Evolutionary conservation across 2,888 invertebrate genomes (phyloP).

Genomic region (Pammene aurita): DNA sequence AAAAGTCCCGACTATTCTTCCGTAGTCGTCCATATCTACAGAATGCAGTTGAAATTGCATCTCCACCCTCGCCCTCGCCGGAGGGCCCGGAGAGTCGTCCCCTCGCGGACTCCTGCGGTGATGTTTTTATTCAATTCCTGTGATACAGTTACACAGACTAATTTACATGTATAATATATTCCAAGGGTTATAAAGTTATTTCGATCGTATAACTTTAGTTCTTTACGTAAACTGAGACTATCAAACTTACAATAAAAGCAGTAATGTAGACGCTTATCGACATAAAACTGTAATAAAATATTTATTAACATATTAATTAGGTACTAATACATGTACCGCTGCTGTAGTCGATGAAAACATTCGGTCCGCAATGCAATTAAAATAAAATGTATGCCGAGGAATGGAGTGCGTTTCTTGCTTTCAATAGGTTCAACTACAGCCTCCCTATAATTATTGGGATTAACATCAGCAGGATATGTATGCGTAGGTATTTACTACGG

Average conservation of each 20-base stretch:
- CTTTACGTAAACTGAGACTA: slow-evolving; percentile 36
- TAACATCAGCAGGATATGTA: slow-evolving; percentile 8
- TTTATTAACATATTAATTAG: slow-evolving; percentile 53
- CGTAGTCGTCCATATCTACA: slow-evolving; percentile 53
- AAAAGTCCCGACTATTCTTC: slow-evolving; percentile 55
- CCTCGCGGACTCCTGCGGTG: slow-evolving; percentile 56
- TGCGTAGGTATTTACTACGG: not conserved
- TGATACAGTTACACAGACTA: slow-evolving; percentile 46
- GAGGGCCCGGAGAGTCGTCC: slow-evolving; percentile 59
- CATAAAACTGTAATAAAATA: slow-evolving; percentile 41
- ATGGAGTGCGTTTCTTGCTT: slow-evolving; percentile 14
- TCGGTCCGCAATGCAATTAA: slow-evolving; percentile 23
- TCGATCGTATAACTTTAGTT: slow-evolving; percentile 35
- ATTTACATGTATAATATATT: slow-evolving; percentile 52
- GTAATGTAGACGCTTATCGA: slow-evolving; percentile 36
- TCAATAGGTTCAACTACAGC: not conserved
- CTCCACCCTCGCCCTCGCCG: slow-evolving; percentile 55
- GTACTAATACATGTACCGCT: slow-evolving; percentile 27
- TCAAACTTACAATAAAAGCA: slow-evolving; percentile 37
- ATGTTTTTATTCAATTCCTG: slow-evolving; percentile 65
- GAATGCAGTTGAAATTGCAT: slow-evolving; percentile 68
- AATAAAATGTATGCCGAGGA: slow-evolving; percentile 11
- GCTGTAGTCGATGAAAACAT: slow-evolving; percentile 32
- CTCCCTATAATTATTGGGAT: slow-evolving; percentile 21
- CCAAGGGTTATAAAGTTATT: slow-evolving; percentile 37